phyloP scores from a whole-genome alignment of 2,888 invertebrate species.

The Pedicia rivosa region DNA sequence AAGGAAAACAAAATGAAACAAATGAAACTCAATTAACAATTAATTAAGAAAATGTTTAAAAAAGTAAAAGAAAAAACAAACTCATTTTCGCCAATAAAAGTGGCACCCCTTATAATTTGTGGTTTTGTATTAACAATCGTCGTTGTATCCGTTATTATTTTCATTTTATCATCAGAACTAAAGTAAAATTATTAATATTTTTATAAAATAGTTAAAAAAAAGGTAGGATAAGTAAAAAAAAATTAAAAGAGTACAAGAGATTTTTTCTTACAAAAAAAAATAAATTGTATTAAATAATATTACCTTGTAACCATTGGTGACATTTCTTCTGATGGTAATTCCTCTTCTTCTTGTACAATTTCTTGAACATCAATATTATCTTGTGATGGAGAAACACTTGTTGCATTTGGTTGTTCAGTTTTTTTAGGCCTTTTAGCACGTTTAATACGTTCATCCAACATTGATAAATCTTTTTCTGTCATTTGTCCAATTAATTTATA shows the following conservation, averaged over 20 bases:
- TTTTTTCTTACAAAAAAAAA: background rate
- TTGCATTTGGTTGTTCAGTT: slow-evolving; percentile 32
- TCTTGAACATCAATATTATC: slow-evolving; percentile 31
- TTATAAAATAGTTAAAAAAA: too few species aligned
- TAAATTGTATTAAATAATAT: slow-evolving; percentile 4
- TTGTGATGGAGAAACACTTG: slow-evolving; percentile 11
- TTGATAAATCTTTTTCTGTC: slow-evolving; percentile 85
- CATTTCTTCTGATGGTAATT: slow-evolving; percentile 25
- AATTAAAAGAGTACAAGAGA: background rate
- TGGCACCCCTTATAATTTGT: too few species aligned
- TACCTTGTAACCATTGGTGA: slow-evolving; percentile 15
- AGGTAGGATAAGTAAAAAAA: too few species aligned
- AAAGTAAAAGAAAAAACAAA: too few species aligned
- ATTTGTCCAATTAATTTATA: slow-evolving; percentile 86
- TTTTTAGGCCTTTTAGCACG: slow-evolving; percentile 56
- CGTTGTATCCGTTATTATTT: too few species aligned
- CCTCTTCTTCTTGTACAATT: slow-evolving; percentile 26
- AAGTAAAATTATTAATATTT: too few species aligned
- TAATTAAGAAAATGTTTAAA: too few species aligned
- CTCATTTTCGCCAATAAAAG: too few species aligned
- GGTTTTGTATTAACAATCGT: too few species aligned
- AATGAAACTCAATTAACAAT: too few species aligned
- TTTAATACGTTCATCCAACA: slow-evolving; percentile 92
- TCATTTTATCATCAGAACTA: too few species aligned
- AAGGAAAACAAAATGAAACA: too few species aligned